Conservation (phyloP, 2,113 vertebrate genomes). For the Lichenostomus cassidix region DNA sequence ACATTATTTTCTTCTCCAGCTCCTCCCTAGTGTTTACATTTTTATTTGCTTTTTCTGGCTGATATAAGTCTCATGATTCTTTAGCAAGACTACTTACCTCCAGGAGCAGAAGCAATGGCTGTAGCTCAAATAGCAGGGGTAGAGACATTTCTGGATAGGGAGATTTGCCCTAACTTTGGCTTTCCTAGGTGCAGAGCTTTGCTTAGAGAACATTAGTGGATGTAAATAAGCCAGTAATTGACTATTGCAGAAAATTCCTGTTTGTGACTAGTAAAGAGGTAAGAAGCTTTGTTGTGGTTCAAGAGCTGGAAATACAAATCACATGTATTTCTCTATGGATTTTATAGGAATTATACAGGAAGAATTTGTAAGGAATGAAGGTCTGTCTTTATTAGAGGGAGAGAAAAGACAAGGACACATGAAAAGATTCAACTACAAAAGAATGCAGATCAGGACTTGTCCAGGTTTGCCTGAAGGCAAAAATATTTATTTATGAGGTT, state of each 20-base stretch:
- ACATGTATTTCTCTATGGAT: neutral
- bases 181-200: neutral
- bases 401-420: neutral
- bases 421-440: slow-evolving; percentile 68
- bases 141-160: neutral
- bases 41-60: slow-evolving; percentile 79
- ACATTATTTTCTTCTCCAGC: slow-evolving; percentile 49
- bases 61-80: slow-evolving; percentile 65
- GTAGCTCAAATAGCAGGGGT: neutral
- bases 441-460: slow-evolving; percentile 65
- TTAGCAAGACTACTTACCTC: slow-evolving; percentile 68
- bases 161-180: neutral
- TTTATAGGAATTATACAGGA: neutral
- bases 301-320: neutral
- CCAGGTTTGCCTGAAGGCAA: slow-evolving; percentile 43
- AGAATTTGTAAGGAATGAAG: neutral
- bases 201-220: neutral
- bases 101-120: neutral
- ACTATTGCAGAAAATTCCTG: neutral
- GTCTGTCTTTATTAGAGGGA: neutral
- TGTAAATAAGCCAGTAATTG: neutral
- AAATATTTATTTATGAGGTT: neutral
- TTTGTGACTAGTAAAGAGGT: slow-evolving; percentile 25
- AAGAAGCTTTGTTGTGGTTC: slow-evolving; percentile 16
- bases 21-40: slow-evolving; percentile 86